Percentiles rank a stretch among this genome's conserved stretches.
Conservation (phyloP, 2,888 invertebrate species). For the Calameuta pallipes region DNA sequence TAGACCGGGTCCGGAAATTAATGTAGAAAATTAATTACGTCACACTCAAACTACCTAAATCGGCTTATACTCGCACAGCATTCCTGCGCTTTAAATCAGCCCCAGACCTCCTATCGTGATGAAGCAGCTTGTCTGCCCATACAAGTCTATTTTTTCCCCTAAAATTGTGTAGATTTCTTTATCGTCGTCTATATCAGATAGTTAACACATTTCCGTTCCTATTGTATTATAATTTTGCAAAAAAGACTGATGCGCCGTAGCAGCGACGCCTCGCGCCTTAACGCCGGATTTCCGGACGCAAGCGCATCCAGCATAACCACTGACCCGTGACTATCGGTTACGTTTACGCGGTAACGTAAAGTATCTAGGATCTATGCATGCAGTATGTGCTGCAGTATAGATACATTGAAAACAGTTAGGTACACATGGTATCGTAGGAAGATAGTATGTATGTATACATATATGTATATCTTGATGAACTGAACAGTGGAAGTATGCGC, state of each 20-base stretch:
- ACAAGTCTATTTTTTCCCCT: not conserved
- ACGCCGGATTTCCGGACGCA: not conserved
- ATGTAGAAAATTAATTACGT: constrained; percentile 53
- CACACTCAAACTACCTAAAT: constrained; percentile 32
- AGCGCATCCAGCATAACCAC: not conserved
- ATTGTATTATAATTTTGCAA: not conserved
- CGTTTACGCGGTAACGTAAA: not conserved
- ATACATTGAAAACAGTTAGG: not conserved
- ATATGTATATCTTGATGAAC: not conserved
- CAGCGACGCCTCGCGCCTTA: not conserved
- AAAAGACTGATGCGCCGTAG: not conserved
- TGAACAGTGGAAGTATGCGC: not conserved
- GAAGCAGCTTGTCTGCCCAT: not conserved
- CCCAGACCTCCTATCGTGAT: not conserved
- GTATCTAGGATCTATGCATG: not conserved
- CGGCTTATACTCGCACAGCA: constrained; percentile 44
- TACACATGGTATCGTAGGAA: not conserved
- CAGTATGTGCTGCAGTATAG: not conserved
- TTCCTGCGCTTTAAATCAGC: not conserved
- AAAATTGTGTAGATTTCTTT: not conserved
- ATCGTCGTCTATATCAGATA: not conserved
- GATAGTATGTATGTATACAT: not conserved
- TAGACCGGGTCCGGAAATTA: constrained; percentile 32
- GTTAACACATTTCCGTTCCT: not conserved
- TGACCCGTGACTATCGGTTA: not conserved